Evolutionary conservation across 2,797 vertebrate genomes (phyloP).

Genomic region (Halcyon leucocephala): DNA sequence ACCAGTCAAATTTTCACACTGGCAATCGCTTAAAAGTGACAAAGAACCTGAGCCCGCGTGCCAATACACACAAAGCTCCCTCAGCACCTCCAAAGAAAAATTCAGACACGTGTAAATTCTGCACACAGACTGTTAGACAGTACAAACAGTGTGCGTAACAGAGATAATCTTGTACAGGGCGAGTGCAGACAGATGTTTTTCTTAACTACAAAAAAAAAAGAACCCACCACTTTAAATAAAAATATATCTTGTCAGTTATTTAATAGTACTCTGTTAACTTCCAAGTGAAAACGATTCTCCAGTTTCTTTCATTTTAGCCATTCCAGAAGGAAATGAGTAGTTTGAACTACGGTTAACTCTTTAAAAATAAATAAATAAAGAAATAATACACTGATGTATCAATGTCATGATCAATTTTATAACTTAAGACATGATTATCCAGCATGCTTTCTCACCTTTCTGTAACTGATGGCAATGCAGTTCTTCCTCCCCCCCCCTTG

Average conservation of each 20-base stretch:
- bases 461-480: neutral
- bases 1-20: neutral
- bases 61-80: neutral
- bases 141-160: neutral
- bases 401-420: neutral
- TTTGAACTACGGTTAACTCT: neutral
- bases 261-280: neutral
- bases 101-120: neutral
- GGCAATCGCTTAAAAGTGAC: neutral
- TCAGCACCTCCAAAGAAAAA: neutral
- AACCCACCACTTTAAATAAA: neutral
- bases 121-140: neutral
- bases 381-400: neutral
- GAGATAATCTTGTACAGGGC: neutral
- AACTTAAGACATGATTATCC: neutral
- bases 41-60: neutral
- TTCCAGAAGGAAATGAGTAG: neutral
- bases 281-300: neutral
- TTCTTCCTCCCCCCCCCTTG: neutral
- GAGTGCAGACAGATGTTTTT: neutral
- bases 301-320: neutral
- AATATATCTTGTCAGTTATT: neutral
- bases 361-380: neutral
- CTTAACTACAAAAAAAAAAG: neutral
- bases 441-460: neutral